Percentiles rank a stretch among this genome's conserved stretches.
phyloP scores from a whole-genome alignment of 2,888 invertebrate species.

The Allolobophora icterica region DNA sequence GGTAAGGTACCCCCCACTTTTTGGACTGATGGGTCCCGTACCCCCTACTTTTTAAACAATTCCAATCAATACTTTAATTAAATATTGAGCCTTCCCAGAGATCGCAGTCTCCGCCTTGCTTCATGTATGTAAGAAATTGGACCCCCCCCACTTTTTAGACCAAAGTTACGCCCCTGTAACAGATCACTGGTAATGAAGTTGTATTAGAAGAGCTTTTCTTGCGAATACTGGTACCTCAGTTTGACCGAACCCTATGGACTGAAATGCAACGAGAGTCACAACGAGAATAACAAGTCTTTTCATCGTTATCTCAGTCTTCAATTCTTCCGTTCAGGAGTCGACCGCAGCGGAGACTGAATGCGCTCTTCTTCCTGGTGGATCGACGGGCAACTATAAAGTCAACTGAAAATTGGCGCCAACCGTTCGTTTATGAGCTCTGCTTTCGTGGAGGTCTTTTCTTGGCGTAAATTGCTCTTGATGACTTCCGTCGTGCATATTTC shows the following conservation, averaged over 20 bases:
- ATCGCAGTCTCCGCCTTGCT: too few relatives aligned
- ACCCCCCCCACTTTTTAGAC: too few relatives aligned
- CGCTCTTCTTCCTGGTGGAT: background rate
- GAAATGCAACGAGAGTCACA: background rate
- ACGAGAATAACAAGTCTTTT: background rate
- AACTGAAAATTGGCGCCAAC: background rate
- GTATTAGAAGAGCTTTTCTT: background rate
- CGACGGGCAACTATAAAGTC: background rate
- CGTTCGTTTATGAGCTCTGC: background rate
- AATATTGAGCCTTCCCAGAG: too few relatives aligned
- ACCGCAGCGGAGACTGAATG: background rate
- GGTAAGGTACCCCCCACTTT: too few relatives aligned
- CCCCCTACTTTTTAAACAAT: too few relatives aligned
- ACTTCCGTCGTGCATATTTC: slow-evolving; percentile 1
- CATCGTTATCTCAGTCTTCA: background rate
- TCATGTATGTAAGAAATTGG: too few relatives aligned
- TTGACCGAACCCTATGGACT: background rate
- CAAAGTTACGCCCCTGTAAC: too few relatives aligned
- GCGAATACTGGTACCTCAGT: background rate
- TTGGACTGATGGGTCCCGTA: too few relatives aligned
- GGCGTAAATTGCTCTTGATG: background rate
- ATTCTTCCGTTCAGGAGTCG: background rate
- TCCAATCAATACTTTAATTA: too few relatives aligned
- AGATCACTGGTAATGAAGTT: background rate
- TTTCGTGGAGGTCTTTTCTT: background rate